These are phyloP conservation scores for Arrhamphus sclerolepis DNA, from an alignment of 2,797 vertebrate genomes.

Conservation along the genomic window DNA sequence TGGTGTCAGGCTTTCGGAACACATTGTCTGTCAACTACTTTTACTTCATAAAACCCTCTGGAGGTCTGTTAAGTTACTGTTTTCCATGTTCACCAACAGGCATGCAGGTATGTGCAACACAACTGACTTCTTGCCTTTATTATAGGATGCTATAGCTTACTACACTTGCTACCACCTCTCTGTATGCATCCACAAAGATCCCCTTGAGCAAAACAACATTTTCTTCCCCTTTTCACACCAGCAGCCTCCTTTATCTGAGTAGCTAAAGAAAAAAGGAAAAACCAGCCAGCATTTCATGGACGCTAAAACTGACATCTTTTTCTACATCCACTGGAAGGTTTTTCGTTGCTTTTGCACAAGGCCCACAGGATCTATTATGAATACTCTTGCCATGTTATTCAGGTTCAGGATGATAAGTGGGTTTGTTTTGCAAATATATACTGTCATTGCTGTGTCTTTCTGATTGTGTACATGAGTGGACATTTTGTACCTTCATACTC, in stretches of 20 bases:
- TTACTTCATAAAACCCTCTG: no score
- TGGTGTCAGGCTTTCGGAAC: no score
- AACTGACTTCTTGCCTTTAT: background rate
- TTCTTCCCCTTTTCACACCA: background rate
- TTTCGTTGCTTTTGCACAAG: constrained; percentile 19
- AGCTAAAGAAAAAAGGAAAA: constrained; percentile 34
- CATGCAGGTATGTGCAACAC: background rate
- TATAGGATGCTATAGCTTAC: constrained; percentile 31
- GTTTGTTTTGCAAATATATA: constrained; percentile 46
- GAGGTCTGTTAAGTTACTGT: no score
- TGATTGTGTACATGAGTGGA: constrained; percentile 22
- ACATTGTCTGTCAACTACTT: no score
- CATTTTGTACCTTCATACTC: constrained; percentile 15
- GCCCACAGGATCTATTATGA: constrained; percentile 49
- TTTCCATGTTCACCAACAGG: no score
- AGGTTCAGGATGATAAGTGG: constrained; percentile 48
- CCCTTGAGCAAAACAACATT: constrained; percentile 42
- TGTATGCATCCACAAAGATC: constrained; percentile 41
- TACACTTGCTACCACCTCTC: constrained; percentile 15
- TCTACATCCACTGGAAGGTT: constrained; percentile 38
- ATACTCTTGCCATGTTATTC: constrained; percentile 51
- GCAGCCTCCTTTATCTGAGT: constrained; percentile 7
- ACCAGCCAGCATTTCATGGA: constrained; percentile 40
- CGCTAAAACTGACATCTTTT: constrained; percentile 64
- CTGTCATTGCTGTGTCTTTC: constrained; percentile 19